Conservation (phyloP, 2,797 vertebrate genomes). For the Eulemur mongoz region DNA sequence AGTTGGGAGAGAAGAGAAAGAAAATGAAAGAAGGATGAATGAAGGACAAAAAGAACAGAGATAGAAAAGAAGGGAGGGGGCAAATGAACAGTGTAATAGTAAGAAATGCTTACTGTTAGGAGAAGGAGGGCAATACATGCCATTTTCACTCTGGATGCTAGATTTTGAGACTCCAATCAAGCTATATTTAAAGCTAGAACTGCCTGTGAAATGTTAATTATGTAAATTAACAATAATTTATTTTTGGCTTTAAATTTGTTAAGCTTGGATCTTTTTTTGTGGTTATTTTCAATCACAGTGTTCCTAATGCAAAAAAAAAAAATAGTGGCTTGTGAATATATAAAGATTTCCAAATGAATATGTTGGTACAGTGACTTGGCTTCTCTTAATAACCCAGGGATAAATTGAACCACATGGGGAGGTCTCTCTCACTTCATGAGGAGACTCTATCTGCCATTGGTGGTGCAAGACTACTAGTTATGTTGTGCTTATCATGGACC, state of each 20-base stretch:
- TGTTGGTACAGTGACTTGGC: neutral
- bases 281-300: neutral
- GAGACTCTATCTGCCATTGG: neutral
- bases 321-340: neutral
- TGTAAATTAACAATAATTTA: neutral
- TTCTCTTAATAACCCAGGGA: neutral
- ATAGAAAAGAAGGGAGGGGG: neutral
- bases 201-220: slow-evolving; percentile 9
- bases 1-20: neutral
- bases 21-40: neutral
- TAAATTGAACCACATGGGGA: neutral
- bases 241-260: slow-evolving; percentile 31
- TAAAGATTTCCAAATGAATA: neutral
- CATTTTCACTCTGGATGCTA: neutral
- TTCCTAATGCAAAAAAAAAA: neutral
- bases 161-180: neutral
- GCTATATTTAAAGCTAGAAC: neutral
- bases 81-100: neutral
- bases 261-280: neutral
- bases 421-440: neutral
- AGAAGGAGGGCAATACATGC: neutral
- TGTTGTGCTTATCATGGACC: too few species aligned
- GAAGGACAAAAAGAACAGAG: neutral
- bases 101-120: neutral
- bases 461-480: neutral